Evolutionary conservation across 2,888 invertebrate genomes (phyloP), one percentile per base, ranked within the genome.

Genomic region (Dasysyrphus albostriatus): DNA sequence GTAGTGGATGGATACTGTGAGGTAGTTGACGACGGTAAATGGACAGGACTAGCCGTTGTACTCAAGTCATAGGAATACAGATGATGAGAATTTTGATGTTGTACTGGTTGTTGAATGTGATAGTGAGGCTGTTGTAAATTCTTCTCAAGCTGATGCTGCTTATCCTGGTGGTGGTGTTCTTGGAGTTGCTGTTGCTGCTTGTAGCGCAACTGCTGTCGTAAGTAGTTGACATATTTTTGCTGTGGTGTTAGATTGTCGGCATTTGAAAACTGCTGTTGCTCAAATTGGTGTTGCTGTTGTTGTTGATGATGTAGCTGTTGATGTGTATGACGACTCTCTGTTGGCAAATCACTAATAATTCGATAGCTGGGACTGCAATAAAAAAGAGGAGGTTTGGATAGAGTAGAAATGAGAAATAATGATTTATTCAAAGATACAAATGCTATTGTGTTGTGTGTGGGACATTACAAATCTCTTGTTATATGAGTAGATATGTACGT

Each of bases 181-280:
- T 81, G 82, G 51, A 88, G 87, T 14, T 88, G 79, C 56, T 88
- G 88, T 59, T 90, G 90, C 58, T 90, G 90, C 72, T 90, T 90
- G 88, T 89, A 89, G 58, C 88, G 88, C 88, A 91, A 88, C 84
- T 92, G 92, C 88, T 92, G 92, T 76, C 91, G 92, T 88, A 92
- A 90, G 89, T 91, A 92, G 74, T 90, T 89, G 77, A 92, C 92
- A 88, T 92, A 92, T 87, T 92, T 92, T 88, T 92, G 91, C 89
- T 92, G 91, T 58, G 92, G 92, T 81, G 92, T 92, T 89, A 92
- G 88, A 75, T 89, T 89, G 37, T 89, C 89, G 76, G 89, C 88
- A 89, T 89, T 90, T 51, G 85, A 59, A 81, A 89, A 88, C 44
- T 77, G 88, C 29, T 83, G 80, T 75, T 87, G 82, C 5, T 77